Percentiles rank a stretch among this genome's conserved stretches.
Conservation (phyloP, 2,888 invertebrate genomes). For the Cistogaster globosa region DNA sequence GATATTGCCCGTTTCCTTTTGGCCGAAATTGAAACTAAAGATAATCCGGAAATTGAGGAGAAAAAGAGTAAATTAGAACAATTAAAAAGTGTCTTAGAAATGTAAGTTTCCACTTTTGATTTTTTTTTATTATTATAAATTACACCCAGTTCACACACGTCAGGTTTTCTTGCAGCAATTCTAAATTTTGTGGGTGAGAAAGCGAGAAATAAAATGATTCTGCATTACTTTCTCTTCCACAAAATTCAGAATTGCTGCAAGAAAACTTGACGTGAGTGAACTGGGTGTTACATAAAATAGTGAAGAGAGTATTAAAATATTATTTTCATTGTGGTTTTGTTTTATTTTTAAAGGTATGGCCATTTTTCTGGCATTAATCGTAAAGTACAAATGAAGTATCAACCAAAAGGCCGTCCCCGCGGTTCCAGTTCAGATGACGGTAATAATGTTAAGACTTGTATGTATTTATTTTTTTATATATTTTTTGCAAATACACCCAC, state of each 20-base stretch:
- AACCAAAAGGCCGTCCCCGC: constrained; percentile 95
- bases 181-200: too few species aligned
- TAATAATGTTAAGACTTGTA: constrained; percentile 83
- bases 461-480: constrained; percentile 69
- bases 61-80: constrained; percentile 98
- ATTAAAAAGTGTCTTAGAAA: constrained; percentile 99
- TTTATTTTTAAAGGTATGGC: constrained; percentile 90
- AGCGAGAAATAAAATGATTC: too few species aligned
- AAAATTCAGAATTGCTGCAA: too few species aligned
- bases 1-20: constrained; percentile 97
- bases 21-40: constrained; percentile 93
- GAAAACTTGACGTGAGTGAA: too few species aligned
- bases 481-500: constrained; percentile 15
- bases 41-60: constrained; percentile 96
- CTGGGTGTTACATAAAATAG: neutral
- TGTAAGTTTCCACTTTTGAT: constrained; percentile 86
- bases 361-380: constrained; percentile 99
- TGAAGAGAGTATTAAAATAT: neutral
- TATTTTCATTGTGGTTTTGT: neutral
- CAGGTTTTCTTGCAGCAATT: too few species aligned
- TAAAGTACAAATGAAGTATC: constrained; percentile 99
- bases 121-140: too few species aligned
- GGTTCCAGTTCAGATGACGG: constrained; percentile 97
- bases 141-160: too few species aligned
- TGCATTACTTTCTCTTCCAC: too few species aligned